Evolutionary conservation across 2,797 vertebrate genomes (phyloP), one percentile per base, ranked within the genome.

Genomic region (Epinephelus malabaricus): DNA sequence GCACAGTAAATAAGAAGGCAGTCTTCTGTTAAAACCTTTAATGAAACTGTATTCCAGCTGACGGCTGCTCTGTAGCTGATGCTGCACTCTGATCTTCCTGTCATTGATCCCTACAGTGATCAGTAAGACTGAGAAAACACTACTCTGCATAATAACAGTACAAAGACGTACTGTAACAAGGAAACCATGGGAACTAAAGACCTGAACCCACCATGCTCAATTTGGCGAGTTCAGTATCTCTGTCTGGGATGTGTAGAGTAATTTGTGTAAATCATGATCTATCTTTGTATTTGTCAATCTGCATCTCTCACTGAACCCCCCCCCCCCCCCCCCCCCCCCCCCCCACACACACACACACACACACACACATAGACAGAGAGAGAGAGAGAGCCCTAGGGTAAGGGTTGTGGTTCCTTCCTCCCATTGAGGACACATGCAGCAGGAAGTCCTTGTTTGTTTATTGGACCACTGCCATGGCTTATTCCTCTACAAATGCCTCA

Each of bases 361-460:
- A 27, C 27, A 27, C 27, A 27, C 4, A 5, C 4, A 40, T 2
- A 40, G 38, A 40, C 6, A 40, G 40, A 40, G 9, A 10, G 38
- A 40, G 38, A 9, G 40, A 9, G 40, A 82, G 9, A 75, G 66
- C 55, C 63, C 73, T 61, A 19, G 87, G 76, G 73, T 79, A 63
- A 82, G 89, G 86, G 82, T 67, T 85, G 85, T 81, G 83, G 86
- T 90, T 83, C 79, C 84, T 92, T 89, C 86, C 89, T 92, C 83
- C 86, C 83, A 85, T 88, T 88, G 81, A 92, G 83, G 89, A 92
- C 78, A 66, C 75, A 82, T 83, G 73, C 69, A 84, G 81, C 92
- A 95, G 94, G 93, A 95, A 94, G 92, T 92, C 45, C 58, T 63
- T 92, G 90, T 92, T 95, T 94, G 90, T 89, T 89, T 91, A 83